Evolutionary conservation across 1,140 invertebrate species (phyloP).

Genomic region (Drosophila trapezifrons): DNA sequence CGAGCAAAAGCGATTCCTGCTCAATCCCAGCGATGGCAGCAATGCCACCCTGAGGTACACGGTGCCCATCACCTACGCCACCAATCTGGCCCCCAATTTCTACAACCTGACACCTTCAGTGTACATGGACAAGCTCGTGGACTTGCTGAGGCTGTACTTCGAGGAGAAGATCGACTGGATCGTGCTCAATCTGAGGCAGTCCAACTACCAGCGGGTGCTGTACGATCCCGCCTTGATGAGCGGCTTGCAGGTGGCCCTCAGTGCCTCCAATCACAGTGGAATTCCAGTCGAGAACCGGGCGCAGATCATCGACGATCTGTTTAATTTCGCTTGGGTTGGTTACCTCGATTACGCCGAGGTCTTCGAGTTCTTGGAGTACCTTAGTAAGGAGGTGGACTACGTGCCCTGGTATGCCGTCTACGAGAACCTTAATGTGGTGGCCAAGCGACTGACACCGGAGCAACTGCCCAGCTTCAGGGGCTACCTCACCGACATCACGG

Average conservation of each 20-base stretch:
- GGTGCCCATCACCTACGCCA: conserved; percentile 87
- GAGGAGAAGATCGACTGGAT: conserved; percentile 79
- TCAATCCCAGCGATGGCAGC: conserved; percentile 76
- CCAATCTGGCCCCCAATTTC: conserved; percentile 85
- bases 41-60: conserved; percentile 85
- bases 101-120: conserved; percentile 84
- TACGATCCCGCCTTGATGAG: conserved; percentile 86
- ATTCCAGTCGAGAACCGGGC: conserved; percentile 90
- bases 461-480: conserved; percentile 52
- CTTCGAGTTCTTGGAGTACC: conserved; percentile 85
- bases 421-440: conserved; percentile 40
- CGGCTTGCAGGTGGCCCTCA: conserved; percentile 84
- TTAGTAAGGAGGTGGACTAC: conserved; percentile 85
- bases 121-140: conserved; percentile 84
- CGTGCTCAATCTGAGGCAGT: conserved; percentile 84
- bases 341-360: conserved; percentile 85
- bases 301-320: conserved; percentile 91
- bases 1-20: conserved; percentile 85
- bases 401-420: conserved; percentile 86
- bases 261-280: conserved; percentile 71
- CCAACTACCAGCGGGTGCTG: conserved; percentile 87
- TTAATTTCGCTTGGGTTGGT: conserved; percentile 87
- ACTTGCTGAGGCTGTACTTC: conserved; percentile 52
- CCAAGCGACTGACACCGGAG: conserved; percentile 37
- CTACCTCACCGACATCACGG: conserved; percentile 52